Percentiles rank a stretch among this genome's conserved stretches.
Evolutionary conservation across 2,113 vertebrate genomes (phyloP).

Genomic region (Equus quagga): DNA sequence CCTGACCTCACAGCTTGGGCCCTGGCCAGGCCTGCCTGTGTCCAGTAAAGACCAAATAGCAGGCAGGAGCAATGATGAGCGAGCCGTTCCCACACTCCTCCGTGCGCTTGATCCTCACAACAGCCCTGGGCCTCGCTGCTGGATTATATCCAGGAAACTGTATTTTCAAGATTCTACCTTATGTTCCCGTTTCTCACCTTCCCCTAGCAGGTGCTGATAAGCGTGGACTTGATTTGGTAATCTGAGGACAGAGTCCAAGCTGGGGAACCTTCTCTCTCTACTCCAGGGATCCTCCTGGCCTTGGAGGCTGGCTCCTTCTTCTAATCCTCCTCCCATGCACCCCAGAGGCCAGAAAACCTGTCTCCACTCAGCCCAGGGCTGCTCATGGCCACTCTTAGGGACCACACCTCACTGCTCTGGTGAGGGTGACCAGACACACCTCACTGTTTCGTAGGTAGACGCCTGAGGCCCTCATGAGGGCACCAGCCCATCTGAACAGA

Average conservation of each 20-base stretch:
- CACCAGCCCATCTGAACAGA: background rate
- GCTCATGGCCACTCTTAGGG: background rate
- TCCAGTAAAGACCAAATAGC: background rate
- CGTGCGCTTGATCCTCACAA: fast-evolving
- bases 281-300: background rate
- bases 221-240: background rate
- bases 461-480: background rate
- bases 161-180: background rate
- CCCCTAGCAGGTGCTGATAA: background rate
- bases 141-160: background rate
- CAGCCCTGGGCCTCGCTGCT: background rate
- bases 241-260: background rate
- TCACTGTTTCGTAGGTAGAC: background rate
- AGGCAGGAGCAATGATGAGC: background rate
- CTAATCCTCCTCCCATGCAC: background rate
- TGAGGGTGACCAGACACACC: background rate
- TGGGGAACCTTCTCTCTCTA: background rate
- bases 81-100: background rate
- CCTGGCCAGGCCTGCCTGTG: background rate
- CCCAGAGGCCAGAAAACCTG: background rate
- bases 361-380: too few relatives aligned
- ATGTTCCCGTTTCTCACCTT: background rate
- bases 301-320: background rate
- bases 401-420: background rate
- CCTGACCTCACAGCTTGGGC: conserved; percentile 35